Evolutionary conservation across 1,140 invertebrate species (phyloP).

Genomic region (Helicoverpa armigera): DNA sequence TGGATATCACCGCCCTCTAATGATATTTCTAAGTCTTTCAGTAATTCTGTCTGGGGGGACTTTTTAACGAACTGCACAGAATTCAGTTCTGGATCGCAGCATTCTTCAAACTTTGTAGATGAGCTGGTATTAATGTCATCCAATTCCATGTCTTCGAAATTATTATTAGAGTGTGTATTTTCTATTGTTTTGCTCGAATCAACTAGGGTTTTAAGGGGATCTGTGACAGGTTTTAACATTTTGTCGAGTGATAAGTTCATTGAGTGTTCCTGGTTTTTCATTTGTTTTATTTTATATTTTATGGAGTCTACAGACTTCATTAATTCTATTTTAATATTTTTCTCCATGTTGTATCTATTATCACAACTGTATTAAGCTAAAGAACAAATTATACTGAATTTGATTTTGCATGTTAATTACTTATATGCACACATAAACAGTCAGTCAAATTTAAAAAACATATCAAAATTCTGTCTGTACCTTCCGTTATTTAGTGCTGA

Average conservation of each 20-base stretch:
- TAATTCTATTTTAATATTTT: constrained; percentile 48
- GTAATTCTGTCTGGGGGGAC: not conserved
- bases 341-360: constrained; percentile 25
- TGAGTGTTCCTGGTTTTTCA: constrained; percentile 23
- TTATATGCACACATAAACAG: not conserved
- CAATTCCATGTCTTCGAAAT: constrained; percentile 12
- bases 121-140: constrained; percentile 8
- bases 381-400: constrained; percentile 1
- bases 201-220: constrained; percentile 44
- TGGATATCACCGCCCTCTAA: not conserved
- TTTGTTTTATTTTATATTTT: constrained; percentile 40
- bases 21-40: not conserved
- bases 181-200: constrained; percentile 19
- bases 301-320: constrained; percentile 44
- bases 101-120: not conserved
- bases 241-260: constrained; percentile 27
- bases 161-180: constrained; percentile 14
- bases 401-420: not conserved
- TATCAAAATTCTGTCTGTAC: constrained; percentile 61
- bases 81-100: not conserved
- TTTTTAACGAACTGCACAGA: not conserved
- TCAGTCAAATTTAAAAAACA: constrained; percentile 15
- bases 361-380: not conserved
- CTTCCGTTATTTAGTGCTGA: constrained; percentile 59
- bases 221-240: constrained; percentile 44